Percentiles rank a stretch among this genome's conserved stretches.
phyloP scores from a whole-genome alignment of 35 echinoderm and acorn worm genomes.

The Lytechinus variegatus region DNA sequence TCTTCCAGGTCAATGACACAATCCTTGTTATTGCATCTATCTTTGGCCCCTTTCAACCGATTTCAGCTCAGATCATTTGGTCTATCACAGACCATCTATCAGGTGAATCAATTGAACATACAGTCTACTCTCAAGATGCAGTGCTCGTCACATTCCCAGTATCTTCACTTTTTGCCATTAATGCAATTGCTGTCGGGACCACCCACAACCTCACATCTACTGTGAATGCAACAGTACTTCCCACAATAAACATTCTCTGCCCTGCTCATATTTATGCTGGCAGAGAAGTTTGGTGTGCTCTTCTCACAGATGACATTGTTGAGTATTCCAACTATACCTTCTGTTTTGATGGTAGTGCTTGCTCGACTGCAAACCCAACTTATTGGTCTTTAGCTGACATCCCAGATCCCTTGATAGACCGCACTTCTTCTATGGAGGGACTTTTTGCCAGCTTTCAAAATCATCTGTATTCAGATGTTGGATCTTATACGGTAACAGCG shows the following conservation, averaged over 20 bases:
- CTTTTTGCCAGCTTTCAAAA: too few species aligned
- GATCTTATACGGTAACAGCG: too few species aligned
- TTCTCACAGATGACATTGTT: too few species aligned
- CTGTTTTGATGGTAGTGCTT: too few species aligned
- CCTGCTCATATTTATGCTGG: too few species aligned
- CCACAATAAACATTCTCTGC: not conserved
- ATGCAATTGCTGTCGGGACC: not conserved
- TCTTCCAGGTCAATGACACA: not conserved
- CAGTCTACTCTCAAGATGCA: not conserved
- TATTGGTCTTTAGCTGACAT: too few species aligned
- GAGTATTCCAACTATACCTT: too few species aligned
- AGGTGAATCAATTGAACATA: not conserved
- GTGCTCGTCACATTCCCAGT: not conserved
- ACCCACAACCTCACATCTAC: not conserved
- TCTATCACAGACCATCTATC: constrained; percentile 11
- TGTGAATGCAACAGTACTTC: not conserved
- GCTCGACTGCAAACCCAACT: too few species aligned
- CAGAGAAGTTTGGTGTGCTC: too few species aligned
- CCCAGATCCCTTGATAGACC: too few species aligned
- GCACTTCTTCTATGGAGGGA: too few species aligned
- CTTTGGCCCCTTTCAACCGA: not conserved
- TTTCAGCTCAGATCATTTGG: not conserved
- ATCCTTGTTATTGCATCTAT: not conserved
- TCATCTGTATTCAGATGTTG: too few species aligned
- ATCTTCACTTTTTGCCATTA: not conserved